Evolutionary conservation across 2,888 invertebrate genomes (phyloP), one percentile per base, ranked within the genome.

Genomic region (Caenorhabditis angaria): DNA sequence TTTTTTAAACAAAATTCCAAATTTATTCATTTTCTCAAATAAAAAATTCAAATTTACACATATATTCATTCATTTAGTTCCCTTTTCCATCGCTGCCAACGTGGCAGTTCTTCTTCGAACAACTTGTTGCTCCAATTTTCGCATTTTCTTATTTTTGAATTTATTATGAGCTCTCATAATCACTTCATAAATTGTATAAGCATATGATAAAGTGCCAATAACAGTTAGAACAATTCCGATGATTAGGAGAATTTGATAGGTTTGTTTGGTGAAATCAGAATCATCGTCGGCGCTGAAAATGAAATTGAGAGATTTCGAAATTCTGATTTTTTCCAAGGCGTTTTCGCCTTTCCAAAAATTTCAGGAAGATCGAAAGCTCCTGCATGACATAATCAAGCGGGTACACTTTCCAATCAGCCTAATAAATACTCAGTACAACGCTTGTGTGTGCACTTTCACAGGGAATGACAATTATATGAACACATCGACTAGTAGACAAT

Each of bases 61-160:
- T 41, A 22, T 61, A 18, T 27, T 61, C 25, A 51, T 10, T 53
- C 24, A 35, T n/a, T 41, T 32, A 10, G 5, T 41, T 41, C 41
- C 41, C 10, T 41, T 6, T 14, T 41, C 41, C 41, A 41, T 18
- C 3, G 41, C 41, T 3, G 41, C 41, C 41, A 41, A 41, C 18
- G 41, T 41, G 5, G 41, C 41, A 18, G 41, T 41, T 18, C 41
- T 5, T 41, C 51, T 18, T 51, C 25, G 25, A 51, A 51, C 56
- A 1, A 78, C 76, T 57, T 80, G 78, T 50, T 76, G 65, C 57
- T 80, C 76, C 68, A 80, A 55, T 50, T 80, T 80, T 29, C 72
- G 53, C 65, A 78, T 54, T 32, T 72, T 60, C 35, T 65, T 61
- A 41, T 60, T 71, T 12, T 56, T 54, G 28, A 78, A 67, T 53